Conservation (phyloP, 2,888 invertebrate genomes). For the Xanthia icteritia region DNA sequence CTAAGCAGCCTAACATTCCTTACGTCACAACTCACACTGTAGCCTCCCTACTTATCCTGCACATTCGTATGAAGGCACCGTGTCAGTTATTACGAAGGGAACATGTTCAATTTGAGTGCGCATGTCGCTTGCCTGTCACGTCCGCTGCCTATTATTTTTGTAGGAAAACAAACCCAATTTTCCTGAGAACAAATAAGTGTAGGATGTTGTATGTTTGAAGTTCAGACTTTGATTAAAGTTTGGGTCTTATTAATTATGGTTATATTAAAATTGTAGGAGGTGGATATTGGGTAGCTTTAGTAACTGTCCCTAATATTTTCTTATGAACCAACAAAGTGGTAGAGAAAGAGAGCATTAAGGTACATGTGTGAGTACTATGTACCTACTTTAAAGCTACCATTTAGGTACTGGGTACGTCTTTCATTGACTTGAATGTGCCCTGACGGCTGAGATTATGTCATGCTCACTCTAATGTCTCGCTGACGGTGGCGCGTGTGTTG, state of each 20-base stretch:
- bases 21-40: background rate
- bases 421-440: too few species aligned
- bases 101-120: slow-evolving; percentile 53
- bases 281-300: background rate
- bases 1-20: background rate
- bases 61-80: slow-evolving; percentile 61
- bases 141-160: slow-evolving; percentile 55
- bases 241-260: background rate
- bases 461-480: too few species aligned
- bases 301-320: background rate
- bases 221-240: slow-evolving; percentile 34
- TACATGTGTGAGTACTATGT: too few species aligned
- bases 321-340: background rate
- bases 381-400: too few species aligned
- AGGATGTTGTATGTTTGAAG: slow-evolving; percentile 9
- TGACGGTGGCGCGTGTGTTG: too few species aligned
- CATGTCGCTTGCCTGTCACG: slow-evolving; percentile 62
- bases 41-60: slow-evolving; percentile 45
- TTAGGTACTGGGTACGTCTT: too few species aligned
- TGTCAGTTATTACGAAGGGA: slow-evolving; percentile 59
- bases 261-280: background rate
- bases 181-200: slow-evolving; percentile 42
- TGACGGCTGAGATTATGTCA: too few species aligned
- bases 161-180: slow-evolving; percentile 59
- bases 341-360: background rate